A percentile compares a stretch with the other conserved stretches of the same genome.
These are phyloP conservation scores for Onychorhynchus coronatus DNA, from an alignment of 2,113 vertebrate genomes.

Conservation along the genomic window DNA sequence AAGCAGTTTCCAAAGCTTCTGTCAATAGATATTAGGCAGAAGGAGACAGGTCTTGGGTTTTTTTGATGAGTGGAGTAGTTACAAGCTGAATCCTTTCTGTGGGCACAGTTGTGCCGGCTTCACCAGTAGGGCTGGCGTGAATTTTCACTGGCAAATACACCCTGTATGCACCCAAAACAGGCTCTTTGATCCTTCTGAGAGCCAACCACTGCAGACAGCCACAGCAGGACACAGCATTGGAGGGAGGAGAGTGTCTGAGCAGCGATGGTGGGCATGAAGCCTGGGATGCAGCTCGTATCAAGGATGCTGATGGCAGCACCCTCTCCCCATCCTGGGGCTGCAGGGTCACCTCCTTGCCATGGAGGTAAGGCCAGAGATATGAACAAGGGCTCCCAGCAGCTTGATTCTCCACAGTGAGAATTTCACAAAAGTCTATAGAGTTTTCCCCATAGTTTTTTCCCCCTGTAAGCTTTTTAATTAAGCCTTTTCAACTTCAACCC, in stretches of 20 bases:
- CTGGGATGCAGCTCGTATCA: neutral
- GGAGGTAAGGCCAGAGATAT: accelerated
- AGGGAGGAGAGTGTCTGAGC: neutral
- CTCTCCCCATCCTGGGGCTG: neutral
- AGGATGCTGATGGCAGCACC: neutral
- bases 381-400: neutral
- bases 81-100: neutral
- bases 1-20: neutral
- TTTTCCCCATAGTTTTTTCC: neutral
- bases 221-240: neutral
- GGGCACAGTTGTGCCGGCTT: accelerated
- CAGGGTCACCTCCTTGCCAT: neutral
- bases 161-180: neutral
- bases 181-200: neutral
- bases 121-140: accelerated
- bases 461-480: neutral
- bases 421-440: neutral
- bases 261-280: neutral
- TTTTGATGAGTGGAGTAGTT: neutral
- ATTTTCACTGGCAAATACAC: neutral
- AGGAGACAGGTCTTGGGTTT: neutral
- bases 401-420: neutral
- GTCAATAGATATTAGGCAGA: neutral
- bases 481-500: neutral
- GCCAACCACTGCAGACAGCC: neutral